Evolutionary conservation across 2,888 invertebrate species (phyloP).

Genomic region (Euphydryas editha): DNA sequence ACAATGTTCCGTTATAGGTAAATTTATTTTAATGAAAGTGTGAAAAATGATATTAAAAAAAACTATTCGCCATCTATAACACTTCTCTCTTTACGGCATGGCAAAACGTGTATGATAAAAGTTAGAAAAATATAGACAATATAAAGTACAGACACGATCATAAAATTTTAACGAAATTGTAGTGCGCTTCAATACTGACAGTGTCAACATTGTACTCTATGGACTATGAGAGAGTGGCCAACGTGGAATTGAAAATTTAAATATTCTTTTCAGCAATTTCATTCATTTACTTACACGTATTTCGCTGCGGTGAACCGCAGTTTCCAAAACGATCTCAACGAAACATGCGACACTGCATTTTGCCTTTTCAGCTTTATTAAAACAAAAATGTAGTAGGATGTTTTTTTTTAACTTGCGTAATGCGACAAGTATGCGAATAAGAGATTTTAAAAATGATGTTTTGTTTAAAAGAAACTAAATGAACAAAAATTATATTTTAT

Average conservation of each 20-base stretch:
- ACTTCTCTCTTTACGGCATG: background rate
- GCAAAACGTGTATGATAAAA: background rate
- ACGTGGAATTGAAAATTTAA: constrained; percentile 29
- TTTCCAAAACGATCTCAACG: constrained; percentile 34
- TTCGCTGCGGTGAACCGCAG: constrained; percentile 25
- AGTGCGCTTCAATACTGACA: constrained; percentile 29
- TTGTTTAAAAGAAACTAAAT: constrained; percentile 12
- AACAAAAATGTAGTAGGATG: constrained; percentile 34
- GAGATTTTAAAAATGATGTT: constrained; percentile 25
- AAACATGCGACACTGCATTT: constrained; percentile 30
- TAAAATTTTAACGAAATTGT: constrained; percentile 31
- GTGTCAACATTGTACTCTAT: constrained; percentile 28
- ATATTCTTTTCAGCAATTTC: constrained; percentile 36
- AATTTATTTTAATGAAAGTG: constrained; percentile 4
- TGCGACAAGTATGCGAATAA: constrained; percentile 22
- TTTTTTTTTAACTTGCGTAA: constrained; percentile 33
- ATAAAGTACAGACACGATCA: background rate
- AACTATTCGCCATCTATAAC: background rate
- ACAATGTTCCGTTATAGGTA: constrained; percentile 4
- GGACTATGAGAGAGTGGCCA: constrained; percentile 20
- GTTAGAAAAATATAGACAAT: constrained; percentile 6
- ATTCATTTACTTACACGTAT: constrained; percentile 35
- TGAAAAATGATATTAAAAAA: background rate
- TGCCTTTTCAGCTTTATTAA: constrained; percentile 38
- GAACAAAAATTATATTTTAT: background rate